Evolutionary conservation across 2,888 invertebrate genomes (phyloP).

Genomic region (Zelleria hepariella): DNA sequence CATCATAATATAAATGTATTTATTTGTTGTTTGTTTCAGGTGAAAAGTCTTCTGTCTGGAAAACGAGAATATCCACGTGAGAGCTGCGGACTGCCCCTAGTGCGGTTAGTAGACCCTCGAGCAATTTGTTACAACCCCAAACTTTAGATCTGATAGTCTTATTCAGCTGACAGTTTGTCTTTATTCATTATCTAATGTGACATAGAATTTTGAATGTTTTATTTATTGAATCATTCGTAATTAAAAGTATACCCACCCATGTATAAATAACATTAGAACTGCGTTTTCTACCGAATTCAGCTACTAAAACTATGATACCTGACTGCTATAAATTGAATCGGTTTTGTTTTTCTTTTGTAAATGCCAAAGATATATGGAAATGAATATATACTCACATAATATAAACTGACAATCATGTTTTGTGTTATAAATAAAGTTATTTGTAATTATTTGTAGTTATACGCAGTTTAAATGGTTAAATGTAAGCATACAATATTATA

Average conservation of each 20-base stretch:
- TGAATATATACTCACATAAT: conserved; percentile 8
- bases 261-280: background rate
- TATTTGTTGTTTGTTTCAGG: conserved; percentile 41
- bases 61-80: conserved; percentile 70
- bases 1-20: too few species aligned
- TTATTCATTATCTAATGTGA: background rate
- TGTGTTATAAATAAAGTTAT: background rate
- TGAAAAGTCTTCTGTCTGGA: conserved; percentile 62
- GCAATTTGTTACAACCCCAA: conserved; percentile 9
- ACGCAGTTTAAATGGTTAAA: background rate
- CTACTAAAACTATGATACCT: background rate
- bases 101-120: background rate
- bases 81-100: conserved; percentile 22
- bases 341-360: conserved; percentile 4
- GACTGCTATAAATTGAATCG: background rate
- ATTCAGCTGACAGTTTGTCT: conserved; percentile 39
- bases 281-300: background rate
- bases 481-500: background rate
- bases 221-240: background rate
- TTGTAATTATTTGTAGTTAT: background rate
- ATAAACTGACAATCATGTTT: background rate
- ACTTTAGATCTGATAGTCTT: conserved; percentile 52
- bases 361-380: conserved; percentile 9
- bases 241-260: background rate
- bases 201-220: background rate